Percentiles rank a stretch among this genome's conserved stretches.
Conservation (phyloP, 2,797 vertebrate species). For the Gallinago solitaria region DNA sequence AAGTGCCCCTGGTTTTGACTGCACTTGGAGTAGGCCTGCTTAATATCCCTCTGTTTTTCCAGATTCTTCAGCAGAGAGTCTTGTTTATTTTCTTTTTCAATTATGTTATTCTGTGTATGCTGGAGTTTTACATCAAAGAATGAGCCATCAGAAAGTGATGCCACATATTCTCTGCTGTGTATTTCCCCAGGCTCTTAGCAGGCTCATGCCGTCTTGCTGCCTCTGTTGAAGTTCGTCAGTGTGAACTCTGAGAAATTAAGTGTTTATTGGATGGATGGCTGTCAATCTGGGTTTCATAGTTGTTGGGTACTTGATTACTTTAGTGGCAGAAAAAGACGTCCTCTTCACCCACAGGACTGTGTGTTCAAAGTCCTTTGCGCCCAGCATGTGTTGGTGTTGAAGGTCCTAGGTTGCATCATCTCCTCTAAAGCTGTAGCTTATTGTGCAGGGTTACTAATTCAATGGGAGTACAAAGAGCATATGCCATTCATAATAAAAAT, state of each 20-base stretch:
- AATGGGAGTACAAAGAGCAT: background rate
- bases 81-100: background rate
- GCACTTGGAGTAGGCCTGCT: background rate
- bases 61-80: background rate
- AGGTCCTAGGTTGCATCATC: fast-evolving
- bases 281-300: fast-evolving
- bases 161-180: fast-evolving
- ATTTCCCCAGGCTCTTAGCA: background rate
- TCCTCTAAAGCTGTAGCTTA: background rate
- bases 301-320: background rate
- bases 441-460: background rate
- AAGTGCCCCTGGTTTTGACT: background rate
- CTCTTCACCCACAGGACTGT: background rate
- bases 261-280: background rate
- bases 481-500: background rate
- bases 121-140: background rate
- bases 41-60: background rate
- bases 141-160: background rate
- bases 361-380: fast-evolving
- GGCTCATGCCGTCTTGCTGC: fast-evolving
- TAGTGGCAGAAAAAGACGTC: background rate
- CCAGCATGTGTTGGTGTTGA: background rate
- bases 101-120: background rate
- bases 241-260: background rate
- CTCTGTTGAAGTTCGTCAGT: background rate